Base-by-base conservation (phyloP, 2,113 vertebrate species). In the Murina feae region DNA sequence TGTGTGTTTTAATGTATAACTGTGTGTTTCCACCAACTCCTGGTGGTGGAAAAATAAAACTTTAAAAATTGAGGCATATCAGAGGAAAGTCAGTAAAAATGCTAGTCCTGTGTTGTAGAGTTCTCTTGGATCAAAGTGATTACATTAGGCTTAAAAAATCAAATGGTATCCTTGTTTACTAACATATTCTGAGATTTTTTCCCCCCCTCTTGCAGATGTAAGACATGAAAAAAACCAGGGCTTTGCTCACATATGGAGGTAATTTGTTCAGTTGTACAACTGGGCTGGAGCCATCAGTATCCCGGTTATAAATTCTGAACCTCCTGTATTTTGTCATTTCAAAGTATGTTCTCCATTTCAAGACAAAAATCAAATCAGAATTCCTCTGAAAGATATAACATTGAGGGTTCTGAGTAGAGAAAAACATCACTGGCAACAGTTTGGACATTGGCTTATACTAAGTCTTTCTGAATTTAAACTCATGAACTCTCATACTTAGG, bases 391-490 rank as follows among this genome's bases (percentile, higher is more conserved):
- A 91, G 80, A 82, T 71, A 93, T 58, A 37, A 76, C 75, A 86
- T 32, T 16, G 28, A 81, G 37, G 14, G 6, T 44, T 90, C 58
- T 68, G 51, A 86, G 82, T 39, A 37, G 75, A 83, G 51, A 91
- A 87, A 89, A 74, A 72, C 39, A 75, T 84, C 71, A 75, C 42
- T 93, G 71, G 69, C 63, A 93, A 69, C 30, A 92, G 51, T 85
- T 95, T 85, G 47, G 58, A 93, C 92, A 60, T 35, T 94, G 87
- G 71, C 85, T 96, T 93, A 84, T 89, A 95, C n/a, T 42, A 91
- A 95, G 66, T 94, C 47, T 89, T 60, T 60, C 65, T 94, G 75
- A 91, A 58, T 93, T 95, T 96, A 96, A 97, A 96, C 92, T 95
- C 90, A 84, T 96, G 90, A 96, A 96, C 87, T 89, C 80, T 74